Conservation (phyloP, 2,113 vertebrate species). For the Motacilla alba region DNA sequence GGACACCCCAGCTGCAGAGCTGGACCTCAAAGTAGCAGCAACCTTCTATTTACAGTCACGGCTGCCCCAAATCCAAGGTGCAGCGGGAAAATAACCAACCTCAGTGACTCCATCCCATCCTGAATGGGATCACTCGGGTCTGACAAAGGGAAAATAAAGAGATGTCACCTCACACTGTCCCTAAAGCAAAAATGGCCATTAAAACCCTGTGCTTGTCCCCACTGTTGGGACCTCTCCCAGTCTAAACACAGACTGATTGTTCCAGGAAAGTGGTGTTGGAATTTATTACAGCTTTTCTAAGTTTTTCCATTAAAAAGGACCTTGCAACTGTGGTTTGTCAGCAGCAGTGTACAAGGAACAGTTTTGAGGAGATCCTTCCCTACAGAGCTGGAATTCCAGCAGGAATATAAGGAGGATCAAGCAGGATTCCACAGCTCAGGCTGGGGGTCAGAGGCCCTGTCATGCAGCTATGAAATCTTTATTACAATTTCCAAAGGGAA, state of each 20-base stretch:
- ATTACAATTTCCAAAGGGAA: neutral
- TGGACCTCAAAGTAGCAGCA: neutral
- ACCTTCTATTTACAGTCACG: accelerated
- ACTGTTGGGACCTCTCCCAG: neutral
- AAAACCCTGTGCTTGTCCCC: neutral
- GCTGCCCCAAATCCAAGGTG: neutral
- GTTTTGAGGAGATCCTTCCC: neutral
- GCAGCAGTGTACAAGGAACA: neutral
- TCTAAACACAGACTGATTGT: neutral
- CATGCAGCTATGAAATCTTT: neutral
- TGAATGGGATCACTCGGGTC: neutral
- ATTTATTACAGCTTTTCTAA: neutral
- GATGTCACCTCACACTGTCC: neutral
- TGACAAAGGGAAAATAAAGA: neutral
- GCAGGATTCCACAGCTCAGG: neutral
- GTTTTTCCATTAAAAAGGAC: neutral
- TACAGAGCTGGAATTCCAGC: neutral
- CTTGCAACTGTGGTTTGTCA: neutral
- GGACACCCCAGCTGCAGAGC: neutral
- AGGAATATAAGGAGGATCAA: neutral
- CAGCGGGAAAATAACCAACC: neutral
- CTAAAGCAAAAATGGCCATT: neutral
- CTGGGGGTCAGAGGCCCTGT: neutral
- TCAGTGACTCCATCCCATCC: accelerated
- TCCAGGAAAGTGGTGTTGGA: neutral